Base-by-base conservation (phyloP, 2,888 invertebrate species). In the Scaptomyza reducta region DNA sequence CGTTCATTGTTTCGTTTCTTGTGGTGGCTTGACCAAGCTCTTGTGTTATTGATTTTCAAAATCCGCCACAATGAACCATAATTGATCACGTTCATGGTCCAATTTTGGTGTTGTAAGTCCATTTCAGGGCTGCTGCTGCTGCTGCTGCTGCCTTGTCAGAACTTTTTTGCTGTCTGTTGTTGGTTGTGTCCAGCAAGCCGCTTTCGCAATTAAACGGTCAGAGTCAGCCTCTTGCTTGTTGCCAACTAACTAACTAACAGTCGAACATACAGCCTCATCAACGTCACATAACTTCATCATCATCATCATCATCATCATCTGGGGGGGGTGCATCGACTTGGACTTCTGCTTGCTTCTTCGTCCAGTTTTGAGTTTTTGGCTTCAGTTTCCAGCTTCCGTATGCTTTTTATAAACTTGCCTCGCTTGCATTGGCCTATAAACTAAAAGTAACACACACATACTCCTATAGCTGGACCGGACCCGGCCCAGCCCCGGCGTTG, bases 11-110 rank as follows among this genome's bases (percentile, higher is more conserved):
- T 31, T 31, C 46, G 46, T 33, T 31, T 31, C 46, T 31, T 47
- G 27, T 47, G 27, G 14, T 33, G 59, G 40, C 46, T 62, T 63
- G 54, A 25, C 57, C 47, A 66, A 62, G 46, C 70, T 70, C 56
- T 62, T 82, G 63, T 70, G 55, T 68, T 87, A 86, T 83, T 88
- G 83, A 83, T 88, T 88, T 83, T 83, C 55, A 79, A 86, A 88
- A 88, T 73, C 69, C 69, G 60, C 81, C 67, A 86, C 88, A 84
- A 84, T 84, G 72, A 76, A 70, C 62, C 61, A 87, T 88, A 85
- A 85, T 85, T 85, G 84, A 88, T 87, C 84, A 85, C 89, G 84
- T 88, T 85, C 84, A 85, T 84, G 84, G 84, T 65, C 88, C 85
- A 87, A 75, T 83, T 88, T 78, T 13, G 16, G 14, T 47, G 29